Evolutionary conservation across 2,113 vertebrate genomes (phyloP).

Genomic region (Pygoscelis adeliae): DNA sequence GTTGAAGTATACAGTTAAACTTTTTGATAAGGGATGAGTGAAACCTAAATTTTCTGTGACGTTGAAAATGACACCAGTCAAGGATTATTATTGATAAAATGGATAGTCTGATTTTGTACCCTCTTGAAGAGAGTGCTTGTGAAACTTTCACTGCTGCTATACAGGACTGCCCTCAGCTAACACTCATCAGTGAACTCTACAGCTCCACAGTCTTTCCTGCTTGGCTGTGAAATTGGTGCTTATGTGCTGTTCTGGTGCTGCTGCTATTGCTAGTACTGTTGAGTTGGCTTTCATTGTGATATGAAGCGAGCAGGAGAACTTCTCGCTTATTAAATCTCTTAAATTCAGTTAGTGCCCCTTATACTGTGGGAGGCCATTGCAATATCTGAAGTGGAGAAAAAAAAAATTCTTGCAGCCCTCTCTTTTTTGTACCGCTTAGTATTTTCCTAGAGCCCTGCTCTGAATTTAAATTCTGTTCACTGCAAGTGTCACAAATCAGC

Average conservation of each 20-base stretch:
- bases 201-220: background rate
- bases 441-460: background rate
- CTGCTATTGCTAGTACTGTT: background rate
- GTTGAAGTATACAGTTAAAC: background rate
- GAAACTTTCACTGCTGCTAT: background rate
- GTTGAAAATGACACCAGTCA: background rate
- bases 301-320: background rate
- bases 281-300: background rate
- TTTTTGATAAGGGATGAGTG: background rate
- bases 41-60: background rate
- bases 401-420: background rate
- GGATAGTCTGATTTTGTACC: background rate
- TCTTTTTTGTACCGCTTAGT: background rate
- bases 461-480: constrained; percentile 62
- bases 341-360: constrained; percentile 69
- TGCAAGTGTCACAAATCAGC: constrained; percentile 57
- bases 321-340: constrained; percentile 44
- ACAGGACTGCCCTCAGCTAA: background rate
- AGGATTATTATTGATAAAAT: background rate
- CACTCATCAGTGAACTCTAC: background rate
- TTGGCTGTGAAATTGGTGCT: background rate
- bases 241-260: background rate
- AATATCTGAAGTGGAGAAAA: constrained; percentile 10
- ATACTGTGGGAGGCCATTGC: constrained; percentile 8
- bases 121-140: background rate